Evolutionary conservation across 2,797 vertebrate genomes (phyloP).

Genomic region (Hylomyscus alleni): DNA sequence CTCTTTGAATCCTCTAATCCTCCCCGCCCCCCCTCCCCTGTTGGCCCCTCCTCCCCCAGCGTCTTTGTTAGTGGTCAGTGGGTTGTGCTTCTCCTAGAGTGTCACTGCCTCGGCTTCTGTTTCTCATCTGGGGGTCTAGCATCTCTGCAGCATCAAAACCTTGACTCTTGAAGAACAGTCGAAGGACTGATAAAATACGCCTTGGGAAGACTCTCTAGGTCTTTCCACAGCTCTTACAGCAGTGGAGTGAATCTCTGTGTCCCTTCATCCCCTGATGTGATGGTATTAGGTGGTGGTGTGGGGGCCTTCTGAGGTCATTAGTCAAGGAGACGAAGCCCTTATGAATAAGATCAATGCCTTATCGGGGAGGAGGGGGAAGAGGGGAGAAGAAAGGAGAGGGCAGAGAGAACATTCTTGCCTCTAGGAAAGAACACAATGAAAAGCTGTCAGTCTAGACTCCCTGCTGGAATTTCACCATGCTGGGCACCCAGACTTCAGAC

Average conservation of each 20-base stretch:
- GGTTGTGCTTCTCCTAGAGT: background rate
- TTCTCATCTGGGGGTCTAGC: background rate
- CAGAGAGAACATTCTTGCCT: background rate
- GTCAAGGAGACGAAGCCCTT: background rate
- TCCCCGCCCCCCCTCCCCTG: too few relatives aligned
- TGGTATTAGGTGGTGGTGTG: background rate
- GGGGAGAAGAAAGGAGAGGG: background rate
- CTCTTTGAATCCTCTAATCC: slow-evolving; percentile 12
- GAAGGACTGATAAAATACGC: background rate
- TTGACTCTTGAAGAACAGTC: background rate
- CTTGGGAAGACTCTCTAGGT: background rate
- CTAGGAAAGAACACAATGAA: background rate
- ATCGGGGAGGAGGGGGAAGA: background rate
- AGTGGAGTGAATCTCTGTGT: background rate
- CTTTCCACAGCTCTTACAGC: background rate
- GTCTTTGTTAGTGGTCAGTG: background rate
- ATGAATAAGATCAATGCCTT: background rate
- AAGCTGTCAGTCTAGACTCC: background rate
- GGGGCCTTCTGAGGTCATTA: background rate
- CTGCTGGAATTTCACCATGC: background rate
- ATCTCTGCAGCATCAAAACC: background rate
- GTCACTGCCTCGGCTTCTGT: background rate
- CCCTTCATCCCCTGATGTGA: background rate
- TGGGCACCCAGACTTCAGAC: background rate
- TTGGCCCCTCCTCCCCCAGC: background rate